Percentiles rank a stretch among this genome's conserved stretches.
phyloP scores from a whole-genome alignment of 1,140 invertebrate species.

The Luehdorfia chinensis region DNA sequence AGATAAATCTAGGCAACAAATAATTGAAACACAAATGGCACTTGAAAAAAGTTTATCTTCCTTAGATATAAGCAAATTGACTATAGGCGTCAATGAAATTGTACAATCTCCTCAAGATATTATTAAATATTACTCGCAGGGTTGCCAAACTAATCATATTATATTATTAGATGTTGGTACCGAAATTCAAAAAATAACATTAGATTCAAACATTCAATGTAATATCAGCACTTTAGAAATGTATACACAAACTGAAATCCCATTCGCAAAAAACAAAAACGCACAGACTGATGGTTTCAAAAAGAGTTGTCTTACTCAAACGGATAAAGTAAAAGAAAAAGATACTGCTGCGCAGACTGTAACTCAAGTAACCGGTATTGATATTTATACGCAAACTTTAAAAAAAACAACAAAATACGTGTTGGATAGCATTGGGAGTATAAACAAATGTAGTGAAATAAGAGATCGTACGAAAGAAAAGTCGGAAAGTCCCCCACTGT shows the following conservation, averaged over 20 bases:
- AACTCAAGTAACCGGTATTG: slow-evolving; percentile 25
- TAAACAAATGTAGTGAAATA: background rate
- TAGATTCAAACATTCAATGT: slow-evolving; percentile 57
- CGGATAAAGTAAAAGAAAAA: slow-evolving; percentile 42
- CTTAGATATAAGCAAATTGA: slow-evolving; percentile 51
- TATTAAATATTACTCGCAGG: slow-evolving; percentile 49
- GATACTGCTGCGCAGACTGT: slow-evolving; percentile 42
- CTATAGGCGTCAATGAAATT: slow-evolving; percentile 57
- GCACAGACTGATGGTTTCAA: slow-evolving; percentile 48
- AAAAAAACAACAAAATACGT: slow-evolving; percentile 22
- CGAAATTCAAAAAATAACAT: slow-evolving; percentile 61
- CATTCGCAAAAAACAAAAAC: slow-evolving; percentile 51
- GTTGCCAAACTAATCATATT: slow-evolving; percentile 65
- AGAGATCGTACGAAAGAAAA: slow-evolving; percentile 32
- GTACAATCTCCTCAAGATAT: slow-evolving; percentile 57
- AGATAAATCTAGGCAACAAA: slow-evolving; percentile 44
- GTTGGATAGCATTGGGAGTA: slow-evolving; percentile 18
- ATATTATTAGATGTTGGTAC: slow-evolving; percentile 54
- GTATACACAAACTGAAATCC: slow-evolving; percentile 59
- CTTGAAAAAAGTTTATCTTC: slow-evolving; percentile 62
- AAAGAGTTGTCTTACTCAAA: slow-evolving; percentile 47
- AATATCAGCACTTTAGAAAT: slow-evolving; percentile 43
- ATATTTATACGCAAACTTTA: slow-evolving; percentile 37
- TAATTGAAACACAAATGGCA: slow-evolving; percentile 65
- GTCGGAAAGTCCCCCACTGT: slow-evolving; percentile 68